A percentile compares a stretch with the other conserved stretches of the same genome.
Evolutionary conservation across 1,140 invertebrate species (phyloP).

Genomic region (Drosophila kepulauana): DNA sequence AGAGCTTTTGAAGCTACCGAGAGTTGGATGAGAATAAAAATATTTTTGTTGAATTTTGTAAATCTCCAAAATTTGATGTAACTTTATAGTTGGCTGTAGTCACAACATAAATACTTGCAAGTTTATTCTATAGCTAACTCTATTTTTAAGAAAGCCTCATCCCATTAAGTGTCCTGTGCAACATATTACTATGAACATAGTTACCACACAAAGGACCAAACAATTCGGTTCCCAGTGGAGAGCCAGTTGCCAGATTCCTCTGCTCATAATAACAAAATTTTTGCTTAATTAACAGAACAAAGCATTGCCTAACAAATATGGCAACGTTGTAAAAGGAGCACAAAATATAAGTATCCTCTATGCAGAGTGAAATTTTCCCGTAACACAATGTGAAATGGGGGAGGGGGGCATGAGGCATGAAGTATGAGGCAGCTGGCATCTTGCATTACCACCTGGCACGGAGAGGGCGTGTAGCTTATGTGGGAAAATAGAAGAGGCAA

Average conservation of each 20-base stretch:
- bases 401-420: neutral
- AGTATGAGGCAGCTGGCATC: conserved; percentile 25
- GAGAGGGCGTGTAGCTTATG: conserved; percentile 10
- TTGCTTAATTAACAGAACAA: conserved; percentile 80
- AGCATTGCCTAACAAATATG: conserved; percentile 66
- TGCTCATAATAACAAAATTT: conserved; percentile 60
- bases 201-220: neutral
- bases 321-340: conserved; percentile 38
- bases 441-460: conserved; percentile 50
- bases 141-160: neutral
- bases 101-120: too few species aligned
- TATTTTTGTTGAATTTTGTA: neutral
- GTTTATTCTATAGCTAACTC: neutral
- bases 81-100: too few species aligned
- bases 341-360: conserved; percentile 40
- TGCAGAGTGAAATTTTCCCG: conserved; percentile 35
- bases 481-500: conserved; percentile 25
- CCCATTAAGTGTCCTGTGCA: neutral
- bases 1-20: neutral
- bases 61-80: too few species aligned
- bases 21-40: neutral
- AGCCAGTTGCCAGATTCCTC: conserved; percentile 16
- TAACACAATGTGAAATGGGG: conserved; percentile 20
- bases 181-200: neutral
- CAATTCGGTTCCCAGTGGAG: conserved; percentile 25